Conservation (phyloP, 2,888 invertebrate species). For the Zygothrica quintamaculata region DNA sequence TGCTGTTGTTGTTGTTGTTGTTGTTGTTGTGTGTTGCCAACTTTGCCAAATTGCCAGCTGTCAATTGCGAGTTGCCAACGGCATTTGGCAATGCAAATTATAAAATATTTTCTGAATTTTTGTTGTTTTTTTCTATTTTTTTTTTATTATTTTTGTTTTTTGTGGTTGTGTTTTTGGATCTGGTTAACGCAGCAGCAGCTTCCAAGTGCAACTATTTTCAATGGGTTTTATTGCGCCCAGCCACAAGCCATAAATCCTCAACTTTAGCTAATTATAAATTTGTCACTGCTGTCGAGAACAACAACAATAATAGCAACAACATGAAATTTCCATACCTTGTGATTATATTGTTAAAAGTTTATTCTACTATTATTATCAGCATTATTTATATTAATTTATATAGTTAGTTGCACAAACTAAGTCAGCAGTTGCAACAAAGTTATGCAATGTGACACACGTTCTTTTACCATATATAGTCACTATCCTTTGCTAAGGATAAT, state of each 20-base stretch:
- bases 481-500: no score
- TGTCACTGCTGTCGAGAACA: slow-evolving; percentile 16
- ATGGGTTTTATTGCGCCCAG: slow-evolving; percentile 43
- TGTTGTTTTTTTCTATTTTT: slow-evolving; percentile 12
- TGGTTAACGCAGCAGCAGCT: slow-evolving; percentile 31
- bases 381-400: no score
- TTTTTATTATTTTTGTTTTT: slow-evolving; percentile 9
- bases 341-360: no score
- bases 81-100: slow-evolving; percentile 62
- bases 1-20: no score
- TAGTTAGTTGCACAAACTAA: no score
- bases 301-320: no score
- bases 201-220: slow-evolving; percentile 45
- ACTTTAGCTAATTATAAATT: slow-evolving; percentile 59
- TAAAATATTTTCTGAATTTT: background rate
- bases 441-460: no score
- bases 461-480: no score
- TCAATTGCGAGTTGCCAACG: slow-evolving; percentile 25
- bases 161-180: slow-evolving; percentile 33
- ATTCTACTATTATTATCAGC: no score
- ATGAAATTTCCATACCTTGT: slow-evolving; percentile 24
- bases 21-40: no score
- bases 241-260: slow-evolving; percentile 50
- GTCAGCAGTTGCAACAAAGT: no score
- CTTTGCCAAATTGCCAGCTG: background rate